A percentile compares a stretch with the other conserved stretches of the same genome.
phyloP scores from a whole-genome alignment of 2,797 vertebrate genomes.

The Amphiprion clarkii region DNA sequence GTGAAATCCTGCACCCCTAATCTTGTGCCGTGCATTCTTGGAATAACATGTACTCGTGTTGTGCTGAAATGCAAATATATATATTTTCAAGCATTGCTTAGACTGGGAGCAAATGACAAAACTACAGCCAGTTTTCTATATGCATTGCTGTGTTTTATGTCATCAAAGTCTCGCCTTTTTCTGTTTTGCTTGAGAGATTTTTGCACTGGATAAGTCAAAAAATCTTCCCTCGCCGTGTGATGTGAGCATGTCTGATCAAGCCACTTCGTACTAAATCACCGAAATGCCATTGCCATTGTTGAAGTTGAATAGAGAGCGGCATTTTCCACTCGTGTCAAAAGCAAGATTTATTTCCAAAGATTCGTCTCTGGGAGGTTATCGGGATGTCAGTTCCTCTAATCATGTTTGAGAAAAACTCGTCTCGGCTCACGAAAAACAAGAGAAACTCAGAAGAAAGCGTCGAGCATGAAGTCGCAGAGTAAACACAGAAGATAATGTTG shows the following conservation, averaged over 20 bases:
- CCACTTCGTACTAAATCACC: constrained; percentile 37
- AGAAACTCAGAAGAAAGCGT: constrained; percentile 59
- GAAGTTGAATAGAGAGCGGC: constrained; percentile 41
- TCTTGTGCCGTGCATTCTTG: background rate
- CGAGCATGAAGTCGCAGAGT: constrained; percentile 58
- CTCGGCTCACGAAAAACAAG: constrained; percentile 63
- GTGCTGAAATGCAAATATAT: constrained; percentile 6
- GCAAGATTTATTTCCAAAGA: constrained; percentile 61
- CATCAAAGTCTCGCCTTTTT: constrained; percentile 1
- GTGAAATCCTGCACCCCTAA: background rate
- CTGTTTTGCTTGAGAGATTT: constrained; percentile 25
- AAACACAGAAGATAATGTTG: constrained; percentile 70
- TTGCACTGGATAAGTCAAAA: constrained; percentile 18
- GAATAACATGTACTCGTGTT: constrained; percentile 1
- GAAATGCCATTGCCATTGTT: constrained; percentile 34
- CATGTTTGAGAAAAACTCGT: constrained; percentile 65
- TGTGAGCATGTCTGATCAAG: constrained; percentile 54
- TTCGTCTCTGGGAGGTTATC: constrained; percentile 61
- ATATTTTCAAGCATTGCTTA: constrained; percentile 5
- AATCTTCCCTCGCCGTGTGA: constrained; percentile 32
- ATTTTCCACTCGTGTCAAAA: constrained; percentile 60
- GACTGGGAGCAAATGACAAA: background rate
- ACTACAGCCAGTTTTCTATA: background rate
- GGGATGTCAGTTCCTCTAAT: constrained; percentile 68
- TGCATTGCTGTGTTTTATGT: constrained; percentile 25